Conservation (phyloP, 2,797 vertebrate species). For the Sardinella longiceps region DNA sequence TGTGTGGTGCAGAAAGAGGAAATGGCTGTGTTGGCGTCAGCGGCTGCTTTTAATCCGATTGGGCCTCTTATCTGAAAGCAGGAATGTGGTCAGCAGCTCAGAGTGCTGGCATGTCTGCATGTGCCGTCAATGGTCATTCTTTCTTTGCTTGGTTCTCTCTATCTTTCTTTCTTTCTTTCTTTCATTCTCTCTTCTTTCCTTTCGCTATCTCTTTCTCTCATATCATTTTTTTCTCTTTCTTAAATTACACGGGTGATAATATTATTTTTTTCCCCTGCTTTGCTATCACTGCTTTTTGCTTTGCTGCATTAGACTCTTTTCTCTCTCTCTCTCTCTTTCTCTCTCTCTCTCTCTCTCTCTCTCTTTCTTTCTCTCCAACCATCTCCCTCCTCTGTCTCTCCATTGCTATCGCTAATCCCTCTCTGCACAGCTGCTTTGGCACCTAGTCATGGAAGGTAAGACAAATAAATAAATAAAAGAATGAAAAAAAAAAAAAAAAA, state of each 20-base stretch:
- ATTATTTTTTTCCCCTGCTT: background rate
- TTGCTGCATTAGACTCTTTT: conserved; percentile 30
- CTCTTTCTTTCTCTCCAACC: background rate
- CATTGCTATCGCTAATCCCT: conserved; percentile 60
- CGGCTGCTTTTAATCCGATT: background rate
- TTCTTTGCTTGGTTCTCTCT: conserved; percentile 25
- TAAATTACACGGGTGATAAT: too few relatives aligned
- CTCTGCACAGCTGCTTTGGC: conserved; percentile 66
- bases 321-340: conserved; percentile 39
- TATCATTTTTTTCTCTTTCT: background rate
- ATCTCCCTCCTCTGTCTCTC: background rate
- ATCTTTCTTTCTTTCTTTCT: conserved; percentile 48
- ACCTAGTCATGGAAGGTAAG: conserved; percentile 50
- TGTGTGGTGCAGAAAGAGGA: background rate
- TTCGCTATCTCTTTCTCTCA: background rate
- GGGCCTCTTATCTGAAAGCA: conserved; percentile 6
- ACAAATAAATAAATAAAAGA: conserved; percentile 27
- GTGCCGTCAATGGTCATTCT: background rate
- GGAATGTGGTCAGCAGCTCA: conserved; percentile 13
- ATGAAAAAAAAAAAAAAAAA: background rate
- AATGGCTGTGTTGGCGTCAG: background rate
- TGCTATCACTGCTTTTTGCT: background rate
- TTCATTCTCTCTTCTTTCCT: conserved; percentile 48
- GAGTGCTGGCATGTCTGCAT: background rate
- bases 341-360: conserved; percentile 42